Evolutionary conservation across 2,888 invertebrate species (phyloP), one percentile per base, ranked within the genome.

Genomic region (Busseola fusca): DNA sequence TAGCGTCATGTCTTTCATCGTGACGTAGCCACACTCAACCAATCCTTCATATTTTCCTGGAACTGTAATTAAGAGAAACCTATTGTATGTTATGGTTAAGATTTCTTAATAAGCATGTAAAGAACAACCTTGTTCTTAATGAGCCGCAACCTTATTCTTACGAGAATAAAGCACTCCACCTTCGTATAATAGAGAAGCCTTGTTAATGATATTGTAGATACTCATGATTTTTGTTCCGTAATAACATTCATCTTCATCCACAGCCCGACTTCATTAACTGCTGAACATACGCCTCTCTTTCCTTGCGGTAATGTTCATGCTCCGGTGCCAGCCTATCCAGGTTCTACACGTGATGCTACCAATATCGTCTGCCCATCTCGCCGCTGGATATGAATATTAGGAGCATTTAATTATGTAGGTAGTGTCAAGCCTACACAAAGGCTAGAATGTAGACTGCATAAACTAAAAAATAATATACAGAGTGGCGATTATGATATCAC

Each of bases 11-110:
- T 64, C 72, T 64, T 58, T 64, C n/a, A 48, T 56, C 12, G 27
- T 54, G 30, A 59, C 37, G 40, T n/a, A 40, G 5, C 27, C 54
- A 10, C 58, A 78, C 34, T 48, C 27, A 77, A 62, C 34, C 42
- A 62, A 14, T 57, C 9, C 18, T 76, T 27, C 6, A 30, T 4
- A 40, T 60, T 52, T 62, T 40, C 21, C 16, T 42, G 1, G 40
- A 37, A 7, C 27, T 18, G 9, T 54, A 70, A 70, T 50, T 57
- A 76, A 50, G 18, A 34, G 4, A 34, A 50, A 18, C 9, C 25
- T 40, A 48, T 48, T 48, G 3, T 21, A 48, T 48, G 21, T 48
- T 21, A 1, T 21, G 21, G 21, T 48, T 48, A 48, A 48, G 21
- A 48, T 48, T 48, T 21, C 21, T 48, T 21, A n/a, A 48, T 48